These are phyloP conservation scores for Ostrea edulis DNA, from an alignment of 1,140 invertebrate genomes.

Conservation along the genomic window DNA sequence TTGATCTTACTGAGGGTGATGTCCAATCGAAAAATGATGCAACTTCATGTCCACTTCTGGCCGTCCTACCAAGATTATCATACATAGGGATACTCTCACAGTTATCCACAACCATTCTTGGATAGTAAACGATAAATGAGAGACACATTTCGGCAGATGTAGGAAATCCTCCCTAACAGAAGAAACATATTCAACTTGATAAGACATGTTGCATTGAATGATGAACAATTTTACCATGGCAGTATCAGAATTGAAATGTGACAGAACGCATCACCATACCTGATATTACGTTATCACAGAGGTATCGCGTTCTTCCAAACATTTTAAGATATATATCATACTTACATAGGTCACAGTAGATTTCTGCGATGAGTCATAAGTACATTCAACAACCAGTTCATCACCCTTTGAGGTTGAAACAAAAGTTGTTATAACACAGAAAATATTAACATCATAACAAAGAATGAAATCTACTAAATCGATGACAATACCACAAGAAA, in stretches of 20 bases:
- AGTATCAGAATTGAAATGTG: neutral
- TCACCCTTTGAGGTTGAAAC: neutral
- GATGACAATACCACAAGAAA: too few species aligned
- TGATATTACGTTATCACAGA: too few species aligned
- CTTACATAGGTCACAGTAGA: slow-evolving; percentile 15
- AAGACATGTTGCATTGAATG: neutral
- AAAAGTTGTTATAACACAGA: too few species aligned
- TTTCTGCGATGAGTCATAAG: neutral
- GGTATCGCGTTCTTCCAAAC: neutral
- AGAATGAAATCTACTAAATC: too few species aligned
- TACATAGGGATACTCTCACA: slow-evolving; percentile 26
- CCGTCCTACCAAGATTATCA: neutral
- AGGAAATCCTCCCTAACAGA: slow-evolving; percentile 30
- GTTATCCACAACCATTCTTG: slow-evolving; percentile 21
- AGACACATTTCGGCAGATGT: slow-evolving; percentile 45
- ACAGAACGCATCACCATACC: too few species aligned
- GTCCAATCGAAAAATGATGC: neutral
- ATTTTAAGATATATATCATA: neutral
- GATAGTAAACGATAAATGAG: slow-evolving; percentile 42
- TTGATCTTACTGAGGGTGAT: neutral
- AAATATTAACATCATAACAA: too few species aligned
- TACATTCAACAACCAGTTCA: slow-evolving; percentile 15
- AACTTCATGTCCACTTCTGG: neutral
- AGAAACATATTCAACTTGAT: neutral
- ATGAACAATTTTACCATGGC: neutral